Evolutionary conservation across 2,113 vertebrate species (phyloP).

Genomic region (Thomomys bottae): DNA sequence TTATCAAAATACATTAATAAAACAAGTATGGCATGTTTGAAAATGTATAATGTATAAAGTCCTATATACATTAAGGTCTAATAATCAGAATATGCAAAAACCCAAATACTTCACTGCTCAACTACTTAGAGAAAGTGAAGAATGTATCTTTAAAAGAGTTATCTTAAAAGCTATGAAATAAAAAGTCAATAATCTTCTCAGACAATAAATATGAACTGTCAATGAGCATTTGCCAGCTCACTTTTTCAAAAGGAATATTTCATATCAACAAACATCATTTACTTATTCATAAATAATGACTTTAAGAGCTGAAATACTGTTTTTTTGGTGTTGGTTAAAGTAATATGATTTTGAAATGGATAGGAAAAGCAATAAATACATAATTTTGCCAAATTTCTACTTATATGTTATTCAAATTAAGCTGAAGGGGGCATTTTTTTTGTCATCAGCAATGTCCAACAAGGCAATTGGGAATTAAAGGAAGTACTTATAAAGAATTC

Average conservation of each 20-base stretch:
- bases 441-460: slow-evolving; percentile 45
- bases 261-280: slow-evolving; percentile 17
- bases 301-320: slow-evolving; percentile 28
- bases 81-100: not conserved
- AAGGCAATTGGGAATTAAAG: slow-evolving; percentile 47
- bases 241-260: slow-evolving; percentile 17
- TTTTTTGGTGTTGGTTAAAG: slow-evolving; percentile 47
- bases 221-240: not conserved
- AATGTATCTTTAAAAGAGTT: not conserved
- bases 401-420: slow-evolving; percentile 41
- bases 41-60: not conserved
- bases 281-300: slow-evolving; percentile 19
- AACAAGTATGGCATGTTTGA: not conserved
- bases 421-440: slow-evolving; percentile 13
- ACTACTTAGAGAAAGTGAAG: not conserved
- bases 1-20: not conserved
- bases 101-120: not conserved
- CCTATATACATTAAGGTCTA: not conserved
- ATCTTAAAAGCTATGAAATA: not conserved
- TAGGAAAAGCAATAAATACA: slow-evolving; percentile 29
- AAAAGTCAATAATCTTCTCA: not conserved
- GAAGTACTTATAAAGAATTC: slow-evolving; percentile 48
- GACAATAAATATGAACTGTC: not conserved
- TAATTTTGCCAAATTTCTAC: slow-evolving; percentile 24
- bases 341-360: slow-evolving; percentile 34